Conservation (phyloP, 2,113 vertebrate genomes). For the Zosterops borbonicus region DNA sequence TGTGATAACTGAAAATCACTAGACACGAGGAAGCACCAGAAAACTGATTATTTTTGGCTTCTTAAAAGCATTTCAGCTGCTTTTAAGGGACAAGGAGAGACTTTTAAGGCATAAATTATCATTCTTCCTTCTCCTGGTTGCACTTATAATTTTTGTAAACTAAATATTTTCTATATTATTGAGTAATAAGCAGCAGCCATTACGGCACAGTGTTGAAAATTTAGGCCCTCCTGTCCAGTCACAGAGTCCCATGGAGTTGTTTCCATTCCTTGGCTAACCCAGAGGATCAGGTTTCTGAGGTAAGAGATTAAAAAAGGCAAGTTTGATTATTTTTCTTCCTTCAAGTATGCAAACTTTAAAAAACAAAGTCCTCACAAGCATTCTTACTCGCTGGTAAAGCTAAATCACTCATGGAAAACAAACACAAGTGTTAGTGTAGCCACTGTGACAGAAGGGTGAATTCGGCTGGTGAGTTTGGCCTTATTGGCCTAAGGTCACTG, state of each 20-base stretch:
- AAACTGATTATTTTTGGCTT: not conserved
- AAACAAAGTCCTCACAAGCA: not conserved
- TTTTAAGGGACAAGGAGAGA: not conserved
- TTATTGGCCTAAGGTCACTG: not conserved
- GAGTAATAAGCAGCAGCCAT: not conserved
- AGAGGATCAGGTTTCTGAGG: not conserved
- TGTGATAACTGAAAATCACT: not conserved
- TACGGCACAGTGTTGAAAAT: not conserved
- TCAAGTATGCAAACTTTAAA: not conserved
- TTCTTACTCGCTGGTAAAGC: not conserved
- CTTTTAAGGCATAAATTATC: not conserved
- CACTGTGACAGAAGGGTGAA: not conserved
- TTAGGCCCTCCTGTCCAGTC: accelerated
- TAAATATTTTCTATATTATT: not conserved
- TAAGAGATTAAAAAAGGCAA: slow-evolving; percentile 5
- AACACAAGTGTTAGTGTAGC: not conserved
- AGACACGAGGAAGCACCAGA: not conserved
- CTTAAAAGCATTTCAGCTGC: not conserved
- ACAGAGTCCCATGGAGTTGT: not conserved
- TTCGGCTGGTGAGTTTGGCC: not conserved
- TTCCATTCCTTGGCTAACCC: slow-evolving; percentile 19
- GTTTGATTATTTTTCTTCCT: slow-evolving; percentile 2
- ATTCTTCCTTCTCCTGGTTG: not conserved
- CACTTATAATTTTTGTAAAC: not conserved
- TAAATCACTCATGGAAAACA: not conserved